Evolutionary conservation across 1,140 invertebrate genomes (phyloP).

Genomic region (Caenorhabditis tropicalis): DNA sequence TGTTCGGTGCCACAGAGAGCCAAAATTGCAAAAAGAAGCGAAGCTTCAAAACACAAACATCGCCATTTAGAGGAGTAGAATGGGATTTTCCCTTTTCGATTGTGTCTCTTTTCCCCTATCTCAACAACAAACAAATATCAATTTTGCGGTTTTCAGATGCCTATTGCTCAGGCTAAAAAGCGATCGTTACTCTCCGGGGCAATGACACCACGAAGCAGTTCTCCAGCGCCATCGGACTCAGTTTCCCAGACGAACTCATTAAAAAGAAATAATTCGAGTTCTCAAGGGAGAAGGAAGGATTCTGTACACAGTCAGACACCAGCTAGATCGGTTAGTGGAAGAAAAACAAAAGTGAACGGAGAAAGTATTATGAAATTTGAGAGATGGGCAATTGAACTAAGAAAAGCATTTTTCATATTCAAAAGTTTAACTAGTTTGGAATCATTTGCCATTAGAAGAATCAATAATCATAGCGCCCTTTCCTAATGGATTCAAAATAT

Average conservation of each 20-base stretch:
- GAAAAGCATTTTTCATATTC: too few relatives aligned
- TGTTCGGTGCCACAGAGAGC: background rate
- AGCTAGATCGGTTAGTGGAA: conserved; percentile 57
- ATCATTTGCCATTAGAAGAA: too few relatives aligned
- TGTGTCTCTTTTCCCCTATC: conserved; percentile 33
- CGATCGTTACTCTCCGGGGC: conserved; percentile 40
- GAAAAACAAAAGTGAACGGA: background rate
- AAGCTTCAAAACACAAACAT: conserved; percentile 16
- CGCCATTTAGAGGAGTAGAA: background rate
- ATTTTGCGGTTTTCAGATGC: background rate
- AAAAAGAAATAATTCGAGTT: conserved; percentile 62
- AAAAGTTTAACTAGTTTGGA: too few relatives aligned
- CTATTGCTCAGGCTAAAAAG: conserved; percentile 42
- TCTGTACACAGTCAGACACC: conserved; percentile 60
- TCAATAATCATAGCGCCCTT: too few relatives aligned
- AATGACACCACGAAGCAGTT: conserved; percentile 25
- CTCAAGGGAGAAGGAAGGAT: conserved; percentile 56
- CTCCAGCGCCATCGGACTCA: conserved; percentile 66
- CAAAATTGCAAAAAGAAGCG: background rate
- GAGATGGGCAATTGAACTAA: background rate
- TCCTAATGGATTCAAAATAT: too few relatives aligned
- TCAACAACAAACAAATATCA: background rate
- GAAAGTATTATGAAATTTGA: background rate
- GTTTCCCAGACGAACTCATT: conserved; percentile 67
- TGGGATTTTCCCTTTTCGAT: background rate